Conservation (phyloP, 2,888 invertebrate species). For the Diogma glabrata region DNA sequence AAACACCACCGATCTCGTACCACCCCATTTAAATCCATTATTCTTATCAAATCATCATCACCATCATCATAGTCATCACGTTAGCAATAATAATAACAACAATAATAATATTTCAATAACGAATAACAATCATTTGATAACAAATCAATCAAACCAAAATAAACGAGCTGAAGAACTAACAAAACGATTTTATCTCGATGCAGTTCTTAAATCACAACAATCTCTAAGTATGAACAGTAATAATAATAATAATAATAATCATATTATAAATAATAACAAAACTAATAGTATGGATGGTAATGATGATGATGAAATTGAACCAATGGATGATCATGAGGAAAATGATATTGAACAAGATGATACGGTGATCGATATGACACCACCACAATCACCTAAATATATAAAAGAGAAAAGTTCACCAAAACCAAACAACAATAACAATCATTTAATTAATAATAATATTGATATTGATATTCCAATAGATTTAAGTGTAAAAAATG, state of each 20-base stretch:
- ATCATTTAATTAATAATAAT: too few relatives aligned
- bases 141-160: too few relatives aligned
- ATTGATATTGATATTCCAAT: too few relatives aligned
- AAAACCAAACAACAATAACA: conserved; percentile 14
- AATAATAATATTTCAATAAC: conserved; percentile 23
- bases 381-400: conserved; percentile 38
- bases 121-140: conserved; percentile 34
- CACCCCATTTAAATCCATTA: conserved; percentile 26
- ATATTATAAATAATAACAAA: neutral
- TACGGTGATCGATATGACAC: conserved; percentile 40
- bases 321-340: conserved; percentile 10
- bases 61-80: conserved; percentile 14
- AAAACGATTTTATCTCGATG: conserved; percentile 63
- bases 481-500: conserved; percentile 63
- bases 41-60: conserved; percentile 15
- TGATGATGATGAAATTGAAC: conserved; percentile 6
- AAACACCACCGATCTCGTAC: conserved; percentile 20
- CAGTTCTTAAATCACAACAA: conserved; percentile 56
- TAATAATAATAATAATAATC: conserved; percentile 9
- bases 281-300: neutral
- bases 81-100: too few relatives aligned
- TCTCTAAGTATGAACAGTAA: conserved; percentile 10
- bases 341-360: neutral
- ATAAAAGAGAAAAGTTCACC: conserved; percentile 10
- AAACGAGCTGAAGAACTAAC: conserved; percentile 51